A percentile compares a stretch with the other conserved stretches of the same genome.
Evolutionary conservation across 2,113 vertebrate genomes (phyloP).

Genomic region (Prionailurus bengalensis): DNA sequence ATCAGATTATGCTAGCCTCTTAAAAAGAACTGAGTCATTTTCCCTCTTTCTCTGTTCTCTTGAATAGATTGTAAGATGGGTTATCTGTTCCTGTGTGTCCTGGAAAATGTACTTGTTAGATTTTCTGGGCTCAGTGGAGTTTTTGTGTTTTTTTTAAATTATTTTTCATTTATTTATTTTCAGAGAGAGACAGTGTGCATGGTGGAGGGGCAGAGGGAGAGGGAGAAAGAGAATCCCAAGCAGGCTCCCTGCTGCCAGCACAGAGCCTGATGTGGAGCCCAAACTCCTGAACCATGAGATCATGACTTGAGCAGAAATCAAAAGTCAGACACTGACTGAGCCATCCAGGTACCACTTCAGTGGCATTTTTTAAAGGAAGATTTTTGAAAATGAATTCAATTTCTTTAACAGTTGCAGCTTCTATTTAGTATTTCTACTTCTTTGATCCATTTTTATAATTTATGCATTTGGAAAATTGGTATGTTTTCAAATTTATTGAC

Average conservation of each 20-base stretch:
- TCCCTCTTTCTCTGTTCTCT: background rate
- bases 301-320: no score
- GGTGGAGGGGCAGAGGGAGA: no score
- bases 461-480: background rate
- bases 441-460: constrained; percentile 30
- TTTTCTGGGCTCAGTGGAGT: background rate
- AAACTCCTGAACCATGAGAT: no score
- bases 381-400: constrained; percentile 9
- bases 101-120: background rate
- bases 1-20: background rate
- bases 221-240: no score
- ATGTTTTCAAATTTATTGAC: constrained; percentile 1
- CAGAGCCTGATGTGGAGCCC: no score
- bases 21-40: background rate
- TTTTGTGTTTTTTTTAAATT: background rate
- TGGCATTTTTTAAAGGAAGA: constrained; percentile 22
- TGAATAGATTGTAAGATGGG: background rate
- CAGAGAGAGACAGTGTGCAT: no score
- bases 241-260: no score
- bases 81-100: background rate
- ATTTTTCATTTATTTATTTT: no score
- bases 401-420: background rate
- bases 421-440: constrained; percentile 7
- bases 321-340: no score
- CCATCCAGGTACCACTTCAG: background rate